Evolutionary conservation across 2,113 vertebrate genomes (phyloP).

Genomic region (Pteruthius melanotis): DNA sequence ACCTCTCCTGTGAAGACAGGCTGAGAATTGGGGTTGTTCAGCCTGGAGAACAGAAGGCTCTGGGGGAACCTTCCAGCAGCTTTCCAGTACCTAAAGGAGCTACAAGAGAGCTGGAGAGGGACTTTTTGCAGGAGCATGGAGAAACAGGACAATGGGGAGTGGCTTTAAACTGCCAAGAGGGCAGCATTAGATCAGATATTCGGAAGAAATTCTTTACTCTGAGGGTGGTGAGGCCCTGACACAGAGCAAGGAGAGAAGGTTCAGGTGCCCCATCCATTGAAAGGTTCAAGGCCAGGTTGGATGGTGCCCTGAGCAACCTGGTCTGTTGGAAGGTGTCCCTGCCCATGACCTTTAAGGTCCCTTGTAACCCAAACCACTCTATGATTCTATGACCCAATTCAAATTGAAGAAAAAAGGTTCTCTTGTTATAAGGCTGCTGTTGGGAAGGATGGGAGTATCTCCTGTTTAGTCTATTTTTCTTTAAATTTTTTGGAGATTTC

Average conservation of each 20-base stretch:
- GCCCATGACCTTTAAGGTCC: background rate
- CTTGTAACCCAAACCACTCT: background rate
- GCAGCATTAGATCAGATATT: background rate
- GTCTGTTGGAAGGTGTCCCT: background rate
- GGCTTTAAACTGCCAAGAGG: background rate
- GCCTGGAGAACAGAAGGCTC: background rate
- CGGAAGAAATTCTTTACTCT: background rate
- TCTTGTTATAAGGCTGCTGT: background rate
- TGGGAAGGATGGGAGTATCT: background rate
- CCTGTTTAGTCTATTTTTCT: background rate
- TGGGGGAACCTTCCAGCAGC: background rate
- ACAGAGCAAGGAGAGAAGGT: background rate
- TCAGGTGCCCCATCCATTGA: background rate
- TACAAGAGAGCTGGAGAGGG: background rate
- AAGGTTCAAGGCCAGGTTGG: background rate
- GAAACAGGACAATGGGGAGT: background rate
- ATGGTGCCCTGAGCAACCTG: background rate
- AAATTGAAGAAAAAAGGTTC: background rate
- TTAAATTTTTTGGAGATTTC: background rate
- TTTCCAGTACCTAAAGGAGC: background rate
- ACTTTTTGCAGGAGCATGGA: background rate
- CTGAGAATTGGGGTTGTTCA: accelerated
- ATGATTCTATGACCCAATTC: background rate
- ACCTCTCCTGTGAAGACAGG: background rate
- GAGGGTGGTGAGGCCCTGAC: background rate